These are phyloP conservation scores for Drosophila nasuta DNA, from an alignment of 1,140 invertebrate species.

Conservation along the genomic window DNA sequence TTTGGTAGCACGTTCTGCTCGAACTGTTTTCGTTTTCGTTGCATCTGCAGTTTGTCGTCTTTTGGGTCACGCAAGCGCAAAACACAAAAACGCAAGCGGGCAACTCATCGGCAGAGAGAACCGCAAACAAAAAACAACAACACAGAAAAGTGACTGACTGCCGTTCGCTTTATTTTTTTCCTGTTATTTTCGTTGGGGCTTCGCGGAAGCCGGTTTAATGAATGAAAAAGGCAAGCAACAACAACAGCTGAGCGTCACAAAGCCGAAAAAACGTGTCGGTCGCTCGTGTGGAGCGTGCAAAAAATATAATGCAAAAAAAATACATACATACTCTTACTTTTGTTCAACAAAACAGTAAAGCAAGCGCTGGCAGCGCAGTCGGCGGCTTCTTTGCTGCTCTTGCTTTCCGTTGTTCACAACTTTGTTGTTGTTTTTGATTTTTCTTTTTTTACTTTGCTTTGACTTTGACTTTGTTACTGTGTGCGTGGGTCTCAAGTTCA, in stretches of 20 bases:
- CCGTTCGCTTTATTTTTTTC: conserved; percentile 21
- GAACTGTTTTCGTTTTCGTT: conserved; percentile 56
- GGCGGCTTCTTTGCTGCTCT: conserved; percentile 37
- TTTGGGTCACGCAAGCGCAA: conserved; percentile 71
- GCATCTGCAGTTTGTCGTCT: conserved; percentile 50
- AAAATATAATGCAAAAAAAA: conserved; percentile 50
- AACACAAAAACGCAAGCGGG: conserved; percentile 4
- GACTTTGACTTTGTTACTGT: conserved; percentile 9
- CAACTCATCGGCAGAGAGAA: conserved; percentile 32
- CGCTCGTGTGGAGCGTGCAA: conserved; percentile 70
- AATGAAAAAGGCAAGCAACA: conserved; percentile 70
- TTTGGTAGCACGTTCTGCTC: conserved; percentile 59
- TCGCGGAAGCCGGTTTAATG: conserved; percentile 81
- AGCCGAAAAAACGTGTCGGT: conserved; percentile 59
- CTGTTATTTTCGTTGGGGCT: conserved; percentile 47
- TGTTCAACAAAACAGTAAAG: conserved; percentile 65
- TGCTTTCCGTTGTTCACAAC: conserved; percentile 40
- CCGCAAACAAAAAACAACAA: conserved; percentile 42
- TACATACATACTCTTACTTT: conserved; percentile 67
- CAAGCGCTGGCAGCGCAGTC: conserved; percentile 34
- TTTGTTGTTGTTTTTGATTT: conserved; percentile 30
- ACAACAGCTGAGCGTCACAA: conserved; percentile 71
- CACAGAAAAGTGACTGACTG: conserved; percentile 49
- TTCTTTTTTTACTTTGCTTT: conserved; percentile 35
- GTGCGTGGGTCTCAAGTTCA: conserved; percentile 18